Evolutionary conservation across 1,140 invertebrate genomes (phyloP).

Genomic region (Drosophila eugracilis): DNA sequence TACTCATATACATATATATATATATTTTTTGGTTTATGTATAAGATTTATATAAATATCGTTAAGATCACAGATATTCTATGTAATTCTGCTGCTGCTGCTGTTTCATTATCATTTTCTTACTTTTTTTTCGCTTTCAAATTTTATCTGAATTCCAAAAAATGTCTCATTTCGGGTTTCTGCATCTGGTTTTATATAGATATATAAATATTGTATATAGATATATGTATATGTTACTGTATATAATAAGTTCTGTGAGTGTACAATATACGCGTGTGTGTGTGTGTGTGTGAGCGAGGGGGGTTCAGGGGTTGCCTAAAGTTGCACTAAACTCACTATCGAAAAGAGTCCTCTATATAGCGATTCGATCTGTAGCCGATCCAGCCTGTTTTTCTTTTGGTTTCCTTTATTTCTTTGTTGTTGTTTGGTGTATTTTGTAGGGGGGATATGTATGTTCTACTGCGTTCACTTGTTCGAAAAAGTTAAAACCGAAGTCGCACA

Average conservation of each 20-base stretch:
- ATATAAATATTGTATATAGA: conserved; percentile 61
- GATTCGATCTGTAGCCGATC: conserved; percentile 21
- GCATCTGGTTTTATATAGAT: conserved; percentile 54
- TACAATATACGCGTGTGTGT: conserved; percentile 40
- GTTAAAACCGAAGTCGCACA: conserved; percentile 41
- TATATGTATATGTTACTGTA: conserved; percentile 56
- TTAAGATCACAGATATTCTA: conserved; percentile 85
- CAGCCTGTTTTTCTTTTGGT: neutral
- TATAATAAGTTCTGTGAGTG: conserved; percentile 52
- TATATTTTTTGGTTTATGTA: conserved; percentile 51
- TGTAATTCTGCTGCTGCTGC: conserved; percentile 75
- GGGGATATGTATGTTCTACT: conserved; percentile 50
- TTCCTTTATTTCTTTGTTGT: conserved; percentile 1
- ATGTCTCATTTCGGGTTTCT: conserved; percentile 25
- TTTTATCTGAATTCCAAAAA: conserved; percentile 49
- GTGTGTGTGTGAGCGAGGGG: conserved; percentile 21
- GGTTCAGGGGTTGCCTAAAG: conserved; percentile 26
- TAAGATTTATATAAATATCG: conserved; percentile 78
- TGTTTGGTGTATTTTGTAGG: neutral
- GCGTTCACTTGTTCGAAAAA: conserved; percentile 28
- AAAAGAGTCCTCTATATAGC: conserved; percentile 27
- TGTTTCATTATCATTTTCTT: conserved; percentile 18
- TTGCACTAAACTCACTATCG: conserved; percentile 41
- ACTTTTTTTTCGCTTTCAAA: conserved; percentile 30
- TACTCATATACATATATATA: conserved; percentile 52